Conservation (phyloP, 2,888 invertebrate species). For the Nomada hirtipes region DNA sequence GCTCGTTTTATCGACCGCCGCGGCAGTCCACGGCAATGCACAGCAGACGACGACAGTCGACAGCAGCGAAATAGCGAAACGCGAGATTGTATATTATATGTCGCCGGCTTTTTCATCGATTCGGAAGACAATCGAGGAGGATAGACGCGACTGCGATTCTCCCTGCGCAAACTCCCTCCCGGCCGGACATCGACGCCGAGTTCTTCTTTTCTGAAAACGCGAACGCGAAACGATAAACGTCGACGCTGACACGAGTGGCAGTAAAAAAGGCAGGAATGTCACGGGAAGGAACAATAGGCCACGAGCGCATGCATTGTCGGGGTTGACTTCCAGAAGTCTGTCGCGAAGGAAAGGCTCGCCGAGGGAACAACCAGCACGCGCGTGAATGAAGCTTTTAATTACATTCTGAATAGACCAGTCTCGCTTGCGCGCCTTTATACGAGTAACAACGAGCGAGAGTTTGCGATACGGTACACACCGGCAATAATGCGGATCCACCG, state of each 20-base stretch:
- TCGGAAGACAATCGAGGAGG: constrained; percentile 26
- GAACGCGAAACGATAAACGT: constrained; percentile 47
- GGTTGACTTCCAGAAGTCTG: constrained; percentile 69
- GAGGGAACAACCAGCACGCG: constrained; percentile 34
- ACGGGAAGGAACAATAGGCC: constrained; percentile 62
- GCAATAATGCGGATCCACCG: constrained; percentile 59
- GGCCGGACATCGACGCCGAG: constrained; percentile 34
- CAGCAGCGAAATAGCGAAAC: too few species aligned
- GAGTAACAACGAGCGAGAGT: constrained; percentile 52
- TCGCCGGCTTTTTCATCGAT: constrained; percentile 14
- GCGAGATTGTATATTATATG: too few species aligned
- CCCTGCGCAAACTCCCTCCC: neutral
- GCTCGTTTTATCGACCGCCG: too few species aligned
- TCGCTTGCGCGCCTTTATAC: constrained; percentile 56
- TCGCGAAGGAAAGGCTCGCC: constrained; percentile 65
- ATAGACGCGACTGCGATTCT: neutral
- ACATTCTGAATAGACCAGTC: constrained; percentile 69
- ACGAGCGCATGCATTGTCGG: constrained; percentile 67
- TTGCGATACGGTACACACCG: constrained; percentile 53
- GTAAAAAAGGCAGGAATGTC: constrained; percentile 69
- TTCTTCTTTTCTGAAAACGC: constrained; percentile 16
- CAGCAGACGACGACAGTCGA: too few species aligned
- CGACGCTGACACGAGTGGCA: constrained; percentile 43
- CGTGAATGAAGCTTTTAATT: constrained; percentile 72
- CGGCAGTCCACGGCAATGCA: too few species aligned